Base-by-base conservation (phyloP, 64 coral and sea anemone genomes). In the Astreopora myriophthalma region DNA sequence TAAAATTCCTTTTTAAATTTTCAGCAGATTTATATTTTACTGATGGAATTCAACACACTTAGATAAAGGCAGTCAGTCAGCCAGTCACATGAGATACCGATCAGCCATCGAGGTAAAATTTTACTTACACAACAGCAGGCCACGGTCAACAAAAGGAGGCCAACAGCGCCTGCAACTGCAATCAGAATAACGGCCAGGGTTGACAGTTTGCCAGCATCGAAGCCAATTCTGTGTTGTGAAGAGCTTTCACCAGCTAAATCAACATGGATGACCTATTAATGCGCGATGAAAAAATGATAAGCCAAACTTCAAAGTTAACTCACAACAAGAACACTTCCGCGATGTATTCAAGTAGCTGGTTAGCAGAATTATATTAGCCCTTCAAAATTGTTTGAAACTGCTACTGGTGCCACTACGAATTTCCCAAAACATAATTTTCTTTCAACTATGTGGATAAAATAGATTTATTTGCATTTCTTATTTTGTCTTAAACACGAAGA, bases 41-140 rank as follows among this genome's bases (percentile, higher is more conserved):
- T n/a, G n/a, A n/a, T n/a, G n/a, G n/a, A n/a, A n/a, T n/a, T n/a
- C n/a, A n/a, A n/a, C n/a, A n/a, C n/a, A n/a, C n/a, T n/a, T n/a
- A n/a, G n/a, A n/a, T n/a, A n/a, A n/a, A 55, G 49, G 17, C 32
- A 34, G 19, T 38, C 29, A 20, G 27, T 46, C 14, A 8, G 19
- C 7, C 13, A 33, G 5, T 75, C 6, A 75, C 5, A 3, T 5
- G n/a, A n/a, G n/a, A n/a, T 24, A 22, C 3, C 61, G 3, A 8
- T 23, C 0, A 4, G 61, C 24, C 61, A 64, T n/a, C n/a, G n/a
- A n/a, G n/a, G n/a, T n/a, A n/a, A n/a, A 64, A 64, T 64, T 24
- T 9, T 72, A 92, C 90, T 92, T 42, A 92, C 90, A 76, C 90
- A 92, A 67, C 90, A 76, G 52, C 90, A 92, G 11, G 90, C 71